Evolutionary conservation across 2,797 vertebrate genomes (phyloP), one percentile per base, ranked within the genome.

Genomic region (Acanthiza pusilla): DNA sequence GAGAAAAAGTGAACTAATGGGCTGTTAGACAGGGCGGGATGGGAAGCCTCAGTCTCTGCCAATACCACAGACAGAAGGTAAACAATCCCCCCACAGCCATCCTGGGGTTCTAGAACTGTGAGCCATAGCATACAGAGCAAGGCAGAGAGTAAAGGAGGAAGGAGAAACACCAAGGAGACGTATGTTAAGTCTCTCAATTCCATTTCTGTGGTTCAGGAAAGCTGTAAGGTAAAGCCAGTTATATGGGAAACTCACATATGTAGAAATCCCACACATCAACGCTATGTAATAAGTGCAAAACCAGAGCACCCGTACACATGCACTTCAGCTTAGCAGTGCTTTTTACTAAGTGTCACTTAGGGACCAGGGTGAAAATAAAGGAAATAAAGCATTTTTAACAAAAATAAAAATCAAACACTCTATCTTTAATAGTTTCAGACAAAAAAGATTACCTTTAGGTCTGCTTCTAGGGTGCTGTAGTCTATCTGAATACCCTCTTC

Each of bases 401-500:
- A 61, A 65, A 85, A 61, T 5, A 11, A 42, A 80, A 67, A 27
- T 21, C 13, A 20, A 65, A 29, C 16, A 25, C 5, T 50, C 5
- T 1, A 34, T 40, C 58, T 61, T 13, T 34, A 62, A 29, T 25
- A 32, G 66, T 51, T 57, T 81, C 11, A 78, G 60, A 62, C 17
- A 57, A 30, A 55, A 60, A 43, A 51, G 3, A 55, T 48, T 96
- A 99, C 99, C 98, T 97, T 98, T 76, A 99, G 36, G 6, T 98
- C 85, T 2, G 89, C 66, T 10, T 71, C 70, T 75, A 99, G 97
- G 21, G 70, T 62, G 48, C 98, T 98, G 96, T 99, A 99, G 96
- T 99, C 98, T 23, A 99, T 96, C 87, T 98, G 80, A 5, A 99
- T 96, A 43, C 94, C 97, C 10, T 95, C 98, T 87, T 99, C 99